Base-by-base conservation (phyloP, 2,888 invertebrate species). In the Drosophila anomelani region DNA sequence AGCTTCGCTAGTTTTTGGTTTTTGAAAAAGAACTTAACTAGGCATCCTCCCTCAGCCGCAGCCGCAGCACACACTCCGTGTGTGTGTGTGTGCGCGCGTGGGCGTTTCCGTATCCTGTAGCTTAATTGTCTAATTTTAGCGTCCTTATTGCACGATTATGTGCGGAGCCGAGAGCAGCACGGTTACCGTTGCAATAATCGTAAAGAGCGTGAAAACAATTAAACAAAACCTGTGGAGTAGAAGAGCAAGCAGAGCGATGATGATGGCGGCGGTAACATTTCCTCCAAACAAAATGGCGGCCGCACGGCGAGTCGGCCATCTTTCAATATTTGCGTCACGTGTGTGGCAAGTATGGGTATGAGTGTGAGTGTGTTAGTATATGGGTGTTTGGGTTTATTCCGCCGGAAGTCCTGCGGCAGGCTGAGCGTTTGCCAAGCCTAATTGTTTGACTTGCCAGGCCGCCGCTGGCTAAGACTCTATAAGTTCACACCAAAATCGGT, bases 161-260 rank as follows among this genome's bases (percentile, higher is more conserved):
- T 98, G 98, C 83, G 98, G 98, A 91, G 98, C 98, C 84, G 97
- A 97, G 88, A 97, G 94, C 90, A 98, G 94, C 92, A 98, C 98
- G 85, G 97, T 96, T 90, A 97, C 96, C 88, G 98, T 98, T 89
- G 98, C 97, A 92, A 97, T 96, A 93, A 98, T 95, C 91, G 98
- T 98, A 94, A 98, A 98, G 93, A 97, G 94, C 77, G 97, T 97
- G 94, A 98, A 99, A 92, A 98, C 96, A 94, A 97, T 97, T 93
- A 99, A 95, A 94, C 98, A 98, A 94, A 98, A 96, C 94, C 96
- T 95, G 93, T 73, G 92, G 91, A 83, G 87, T 78, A 85, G 81
- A 80, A 59, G 55, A 69, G 61, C 36, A 54, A 46, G 46, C 36
- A 34, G 51, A 49, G 47, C 29, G 36, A 29, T 46, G 51, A 53